phyloP scores from a whole-genome alignment of 2,113 vertebrate genomes.

The Urocynchramus pylzowi region DNA sequence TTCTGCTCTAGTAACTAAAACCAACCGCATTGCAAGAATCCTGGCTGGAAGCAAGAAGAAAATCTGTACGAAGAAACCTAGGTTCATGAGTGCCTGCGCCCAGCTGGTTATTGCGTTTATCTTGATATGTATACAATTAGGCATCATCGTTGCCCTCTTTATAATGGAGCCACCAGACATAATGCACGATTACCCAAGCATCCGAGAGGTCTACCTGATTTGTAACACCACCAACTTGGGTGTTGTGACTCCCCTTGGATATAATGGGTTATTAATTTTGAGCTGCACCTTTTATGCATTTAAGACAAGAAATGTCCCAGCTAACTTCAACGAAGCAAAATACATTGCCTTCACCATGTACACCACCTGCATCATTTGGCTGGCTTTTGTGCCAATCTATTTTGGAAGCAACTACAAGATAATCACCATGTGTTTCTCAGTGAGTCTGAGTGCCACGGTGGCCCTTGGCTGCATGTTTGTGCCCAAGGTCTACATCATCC shows the following conservation, averaged over 20 bases:
- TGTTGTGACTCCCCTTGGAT: constrained; percentile 94
- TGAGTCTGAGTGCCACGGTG: constrained; percentile 96
- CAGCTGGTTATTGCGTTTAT: constrained; percentile 95
- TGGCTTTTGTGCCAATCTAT: constrained; percentile 98
- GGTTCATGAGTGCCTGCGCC: constrained; percentile 98
- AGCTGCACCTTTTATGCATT: constrained; percentile 99
- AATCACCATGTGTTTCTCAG: constrained; percentile 98
- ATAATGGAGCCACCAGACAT: constrained; percentile 94
- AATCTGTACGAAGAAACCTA: constrained; percentile 97
- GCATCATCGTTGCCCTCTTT: constrained; percentile 95
- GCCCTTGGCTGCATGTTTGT: constrained; percentile 97
- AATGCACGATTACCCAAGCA: constrained; percentile 94
- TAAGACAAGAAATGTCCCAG: constrained; percentile 97
- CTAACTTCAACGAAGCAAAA: constrained; percentile 98
- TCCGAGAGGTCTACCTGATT: constrained; percentile 95
- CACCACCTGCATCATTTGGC: constrained; percentile 98
- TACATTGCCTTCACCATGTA: constrained; percentile 99
- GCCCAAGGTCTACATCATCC: constrained; percentile 98
- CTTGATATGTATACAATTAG: constrained; percentile 92
- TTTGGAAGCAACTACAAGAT: constrained; percentile 99
- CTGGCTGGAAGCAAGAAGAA: constrained; percentile 99
- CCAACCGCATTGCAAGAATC: constrained; percentile 96
- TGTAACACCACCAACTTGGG: constrained; percentile 96
- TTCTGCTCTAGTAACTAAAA: constrained; percentile 96
- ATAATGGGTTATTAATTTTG: constrained; percentile 94